phyloP scores from a whole-genome alignment of 2,888 invertebrate species.

The Lepidonotus clava region DNA sequence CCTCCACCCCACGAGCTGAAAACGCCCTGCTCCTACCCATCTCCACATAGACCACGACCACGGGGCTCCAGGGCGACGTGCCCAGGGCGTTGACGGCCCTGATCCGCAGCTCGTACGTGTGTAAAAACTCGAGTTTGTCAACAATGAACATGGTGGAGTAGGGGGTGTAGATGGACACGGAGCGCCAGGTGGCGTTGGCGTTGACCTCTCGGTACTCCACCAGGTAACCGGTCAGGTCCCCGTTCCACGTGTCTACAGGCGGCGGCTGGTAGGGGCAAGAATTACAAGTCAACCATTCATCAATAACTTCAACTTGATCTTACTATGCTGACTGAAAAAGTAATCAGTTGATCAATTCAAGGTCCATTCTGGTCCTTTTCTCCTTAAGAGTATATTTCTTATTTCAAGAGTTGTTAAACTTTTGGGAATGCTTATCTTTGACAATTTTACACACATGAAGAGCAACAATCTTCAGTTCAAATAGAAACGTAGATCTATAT shows the following conservation, averaged over 20 bases:
- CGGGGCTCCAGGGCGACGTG: constrained; percentile 86
- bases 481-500: too few species aligned
- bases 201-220: constrained; percentile 70
- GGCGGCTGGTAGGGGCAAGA: too few species aligned
- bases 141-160: constrained; percentile 49
- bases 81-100: constrained; percentile 95
- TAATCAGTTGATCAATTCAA: too few species aligned
- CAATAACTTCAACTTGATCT: too few species aligned
- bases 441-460: too few species aligned
- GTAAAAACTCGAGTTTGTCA: constrained; percentile 61
- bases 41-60: constrained; percentile 67
- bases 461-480: too few species aligned
- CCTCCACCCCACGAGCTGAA: neutral
- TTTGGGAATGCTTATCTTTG: too few species aligned
- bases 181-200: constrained; percentile 57
- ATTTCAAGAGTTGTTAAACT: too few species aligned
- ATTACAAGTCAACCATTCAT: too few species aligned
- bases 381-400: too few species aligned
- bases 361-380: too few species aligned
- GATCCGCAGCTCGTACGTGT: constrained; percentile 93
- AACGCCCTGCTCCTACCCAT: constrained; percentile 67
- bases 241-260: constrained; percentile 97
- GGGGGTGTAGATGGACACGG: constrained; percentile 61
- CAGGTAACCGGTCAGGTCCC: constrained; percentile 82
- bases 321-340: too few species aligned